Evolutionary conservation across 1,140 invertebrate species (phyloP), one percentile per base, ranked within the genome.

Genomic region (Probaryconus sp.): DNA sequence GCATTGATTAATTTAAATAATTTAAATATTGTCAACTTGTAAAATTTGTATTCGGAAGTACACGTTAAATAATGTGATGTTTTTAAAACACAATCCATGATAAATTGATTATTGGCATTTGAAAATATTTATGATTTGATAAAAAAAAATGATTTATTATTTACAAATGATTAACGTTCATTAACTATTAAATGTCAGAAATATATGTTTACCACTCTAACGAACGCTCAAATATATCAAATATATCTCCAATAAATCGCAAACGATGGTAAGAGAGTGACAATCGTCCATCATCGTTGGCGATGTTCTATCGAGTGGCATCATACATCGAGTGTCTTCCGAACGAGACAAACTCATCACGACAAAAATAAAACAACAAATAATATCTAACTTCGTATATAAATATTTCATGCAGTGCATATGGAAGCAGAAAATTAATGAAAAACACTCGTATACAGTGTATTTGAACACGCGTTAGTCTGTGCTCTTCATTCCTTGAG

Each of bases 401-500:
- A 17, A 45, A 51, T 53, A 55, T 35, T 37, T 16, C 53, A 43
- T 68, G 53, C 47, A 69, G 24, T 69, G 30, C 37, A 30, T 20
- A 48, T 56, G 30, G n/a, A 48, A 69, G 55, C 18, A 24, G 11
- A 45, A 13, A 31, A 33, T 40, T 37, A 38, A 69, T 55, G 40
- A 60, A 58, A 61, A 61, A 55, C 55, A 61, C 45, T 70, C 40
- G 65, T 70, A 61, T 70, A 55, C 37, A 31, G n/a, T 40, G 30
- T 51, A 38, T 26, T 51, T 42, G 9, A 58, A 48, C 33, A 51
- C 51, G 33, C 33, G 20, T 50, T 48, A 50, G 17, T 56, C 33
- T 18, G 28, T 47, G 5, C 5, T 38, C 11, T 40, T 45, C 20
- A 33, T 21, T 38, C 26, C 43, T 73, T 73, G 70, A 73, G 61